phyloP scores from a whole-genome alignment of 37 sponge, comb jelly and placozoan species.

The Ianthella basta region DNA sequence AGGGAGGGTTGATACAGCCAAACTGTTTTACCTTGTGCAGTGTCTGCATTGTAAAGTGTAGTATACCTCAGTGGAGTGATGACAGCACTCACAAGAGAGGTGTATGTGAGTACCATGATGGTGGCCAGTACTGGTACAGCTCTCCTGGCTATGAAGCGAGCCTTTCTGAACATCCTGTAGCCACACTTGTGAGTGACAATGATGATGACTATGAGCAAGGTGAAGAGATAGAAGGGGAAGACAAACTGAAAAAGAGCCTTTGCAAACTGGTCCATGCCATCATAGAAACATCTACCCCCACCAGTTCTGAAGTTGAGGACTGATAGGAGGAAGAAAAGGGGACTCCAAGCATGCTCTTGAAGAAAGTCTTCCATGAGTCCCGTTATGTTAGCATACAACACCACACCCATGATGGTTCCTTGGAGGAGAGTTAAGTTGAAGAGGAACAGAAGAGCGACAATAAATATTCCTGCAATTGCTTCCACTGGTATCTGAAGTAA shows the following conservation, averaged over 20 bases:
- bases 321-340: not conserved
- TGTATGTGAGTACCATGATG: slow-evolving; percentile 36
- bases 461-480: not conserved
- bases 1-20: slow-evolving; percentile 6
- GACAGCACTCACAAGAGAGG: slow-evolving; percentile 11
- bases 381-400: not conserved
- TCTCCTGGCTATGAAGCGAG: not conserved
- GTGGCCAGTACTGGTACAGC: slow-evolving; percentile 47
- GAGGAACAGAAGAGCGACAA: not conserved
- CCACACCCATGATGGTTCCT: not conserved
- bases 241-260: not conserved
- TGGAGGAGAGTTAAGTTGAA: slow-evolving; percentile 5
- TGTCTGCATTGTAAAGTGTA: not conserved
- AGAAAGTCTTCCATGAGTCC: not conserved
- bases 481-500: not conserved
- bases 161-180: not conserved
- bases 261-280: not conserved
- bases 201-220: slow-evolving; percentile 35
- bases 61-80: slow-evolving; percentile 1
- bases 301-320: not conserved
- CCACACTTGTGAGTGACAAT: not conserved
- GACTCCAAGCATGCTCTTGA: not conserved
- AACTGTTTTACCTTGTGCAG: not conserved
- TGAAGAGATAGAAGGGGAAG: slow-evolving; percentile 33
- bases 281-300: not conserved